Base-by-base conservation (phyloP, 2,113 vertebrate genomes). In the Menura novaehollandiae region DNA sequence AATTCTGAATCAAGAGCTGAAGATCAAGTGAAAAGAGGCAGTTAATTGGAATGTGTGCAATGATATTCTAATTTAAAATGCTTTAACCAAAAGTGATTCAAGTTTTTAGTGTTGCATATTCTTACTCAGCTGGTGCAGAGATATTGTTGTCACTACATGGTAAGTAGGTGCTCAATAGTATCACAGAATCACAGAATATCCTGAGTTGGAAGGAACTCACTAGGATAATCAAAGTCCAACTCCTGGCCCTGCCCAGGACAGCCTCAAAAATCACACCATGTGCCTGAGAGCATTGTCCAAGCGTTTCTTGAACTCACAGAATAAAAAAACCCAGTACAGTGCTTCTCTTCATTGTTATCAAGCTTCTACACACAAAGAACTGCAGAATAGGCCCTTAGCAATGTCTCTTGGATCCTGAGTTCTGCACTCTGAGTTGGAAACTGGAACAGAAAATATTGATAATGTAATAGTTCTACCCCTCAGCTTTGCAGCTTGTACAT, bases 381-480 rank as follows among this genome's bases (percentile, higher is more conserved):
- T 75, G 51, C 41, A 73, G 75, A 91, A 84, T 0, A 89, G 76
- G 6, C 46, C 74, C 91, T 71, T 35, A 73, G 23, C 33, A 68
- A 88, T n/a, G n/a, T 59, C 62, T 69, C 72, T 80, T 66, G 59
- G 18, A 51, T 85, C 27, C 33, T 11, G 10, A 16, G 26, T 73
- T 91, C 41, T 66, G 26, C 76, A 64, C 37, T 83, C 41, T 33
- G 33, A 75, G 76, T 71, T 96, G 52, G 95, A 82, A 96, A 95
- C 92, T 66, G 71, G 74, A 93, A 92, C 69, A 85, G 75, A 95
- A 88, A 71, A 76, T 69, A 93, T 43, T 90, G 89, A 85, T 96
- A 94, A 93, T 73, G 43, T 72, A 73, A 81, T 58, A 86, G 86
- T 88, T 96, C 66, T 81, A 75, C 63, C 37, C 39, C 53, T 85